Evolutionary conservation across 2,888 invertebrate genomes (phyloP).

Genomic region (Trissolcus japonicus): DNA sequence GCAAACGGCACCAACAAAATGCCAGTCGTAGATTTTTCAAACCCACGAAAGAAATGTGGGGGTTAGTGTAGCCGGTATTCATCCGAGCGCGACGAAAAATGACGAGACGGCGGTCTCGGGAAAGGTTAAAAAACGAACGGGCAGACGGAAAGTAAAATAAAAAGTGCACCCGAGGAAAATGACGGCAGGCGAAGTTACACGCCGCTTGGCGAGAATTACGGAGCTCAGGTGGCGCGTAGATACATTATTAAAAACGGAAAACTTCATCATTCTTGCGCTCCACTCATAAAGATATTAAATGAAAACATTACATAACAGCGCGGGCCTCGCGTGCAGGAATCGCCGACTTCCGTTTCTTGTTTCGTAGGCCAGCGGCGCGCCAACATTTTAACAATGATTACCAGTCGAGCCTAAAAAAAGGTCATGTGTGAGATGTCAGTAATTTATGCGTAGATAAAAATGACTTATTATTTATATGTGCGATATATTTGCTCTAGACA

Average conservation of each 20-base stretch:
- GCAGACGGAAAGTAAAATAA: constrained; percentile 49
- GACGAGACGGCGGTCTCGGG: constrained; percentile 51
- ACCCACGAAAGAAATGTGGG: constrained; percentile 55
- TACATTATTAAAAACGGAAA: constrained; percentile 75
- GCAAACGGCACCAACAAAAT: constrained; percentile 47
- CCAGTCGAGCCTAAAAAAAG: constrained; percentile 31
- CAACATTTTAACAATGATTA: constrained; percentile 50
- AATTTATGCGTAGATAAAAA: constrained; percentile 46
- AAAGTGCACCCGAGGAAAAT: constrained; percentile 42
- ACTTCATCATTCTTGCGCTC: constrained; percentile 73
- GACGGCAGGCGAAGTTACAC: constrained; percentile 54
- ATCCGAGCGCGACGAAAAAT: constrained; percentile 52
- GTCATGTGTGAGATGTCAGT: constrained; percentile 29
- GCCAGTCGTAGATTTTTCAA: constrained; percentile 53
- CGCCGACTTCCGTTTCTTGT: constrained; percentile 55
- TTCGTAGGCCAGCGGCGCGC: constrained; percentile 39
- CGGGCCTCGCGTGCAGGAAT: constrained; percentile 48
- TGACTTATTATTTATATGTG: constrained; percentile 36
- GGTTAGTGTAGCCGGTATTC: constrained; percentile 50
- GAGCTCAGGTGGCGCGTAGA: constrained; percentile 72
- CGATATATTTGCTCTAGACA: constrained; percentile 17
- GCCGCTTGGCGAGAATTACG: constrained; percentile 69
- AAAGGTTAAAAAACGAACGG: constrained; percentile 56
- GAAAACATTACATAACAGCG: constrained; percentile 72
- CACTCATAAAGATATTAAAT: constrained; percentile 74